Base-by-base conservation (phyloP, 2,113 vertebrate species). In the Petromus typicus region DNA sequence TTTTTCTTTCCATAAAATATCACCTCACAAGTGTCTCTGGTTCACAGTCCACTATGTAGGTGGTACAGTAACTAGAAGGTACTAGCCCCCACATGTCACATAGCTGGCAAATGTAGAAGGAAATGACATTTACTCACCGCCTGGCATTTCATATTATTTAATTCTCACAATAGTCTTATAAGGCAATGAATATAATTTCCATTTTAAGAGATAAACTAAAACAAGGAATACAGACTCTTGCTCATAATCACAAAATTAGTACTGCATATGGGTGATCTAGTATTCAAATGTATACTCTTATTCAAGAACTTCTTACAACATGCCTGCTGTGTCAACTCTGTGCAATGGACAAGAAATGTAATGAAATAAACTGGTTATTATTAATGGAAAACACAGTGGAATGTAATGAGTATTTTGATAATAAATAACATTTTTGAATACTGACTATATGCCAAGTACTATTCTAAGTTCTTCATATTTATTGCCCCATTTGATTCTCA, bases 1-100 rank as follows among this genome's bases (percentile, higher is more conserved):
- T 97, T 73, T 51, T 82, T 96, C 73, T 66, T 20, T 66, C 43
- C 73, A 93, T 40, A 93, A 94, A 91, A 83, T 20, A 83, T 48
- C 73, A 78, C 75, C 43, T 59, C 80, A 86, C 63, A 91, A 67
- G 56, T 20, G 78, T 40, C 22, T 89, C 63, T 88, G 37, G 8
- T 25, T 86, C n/a, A 25, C 14, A 94, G 34, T 32, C 40, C 61
- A 56, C 34, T 32, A 51, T 8, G 23, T 27, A 32, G 27, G 11
- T 67, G 48, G 32, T 75, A 64, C 1, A 90, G 20, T 30, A 75
- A 57, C 25, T 12, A 86, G n/a, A 51, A 73, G 13, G 86, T 51
- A 30, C 69, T 51, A 14, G 54, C 57, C 30, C 54, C 85, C 91
- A 66, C 63, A 27, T 30, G 18, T 63, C 57, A 88, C 43, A 57